Base-by-base conservation (phyloP, 2,888 invertebrate species). In the Crossocerus cetratus region DNA sequence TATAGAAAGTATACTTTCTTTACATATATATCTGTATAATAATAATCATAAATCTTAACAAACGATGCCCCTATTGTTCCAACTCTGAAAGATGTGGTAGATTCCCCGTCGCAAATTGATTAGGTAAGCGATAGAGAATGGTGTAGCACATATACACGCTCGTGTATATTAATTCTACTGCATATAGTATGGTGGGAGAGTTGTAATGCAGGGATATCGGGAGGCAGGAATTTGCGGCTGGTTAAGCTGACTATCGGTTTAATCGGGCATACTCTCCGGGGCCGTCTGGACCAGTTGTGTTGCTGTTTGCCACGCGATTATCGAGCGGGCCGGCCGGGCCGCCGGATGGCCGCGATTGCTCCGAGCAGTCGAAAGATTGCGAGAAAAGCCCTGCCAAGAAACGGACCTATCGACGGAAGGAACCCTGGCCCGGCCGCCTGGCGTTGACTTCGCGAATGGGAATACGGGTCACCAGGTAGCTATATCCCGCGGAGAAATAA, bases 251-350 rank as follows among this genome's bases (percentile, higher is more conserved):
- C 23, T 68, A 78, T 78, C 74, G 76, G 64, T 60, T 74, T 77
- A 77, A 82, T 81, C 81, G 66, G 59, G 72, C 80, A 75, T 81
- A 77, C 80, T 16, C 80, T 16, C 69, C 62, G 45, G 66, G 57
- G 55, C 74, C 65, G 80, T 82, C 81, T 58, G 56, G 56, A 3
- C 21, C 81, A 81, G 70, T 62, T 57, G 22, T 32, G 49, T 18
- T 8, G 16, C 53, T 22, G 53, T 64, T 57, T 65, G 58, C 63
- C 65, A 58, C 64, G 59, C 55, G 57, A 56, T 57, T 69, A 66
- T 74, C 78, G 68, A 62, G 49, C 70, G 57, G 54, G 16, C 20
- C 8, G 54, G 18, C 49, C 21, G 60, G 42, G 42, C 23, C 49
- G 32, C 54, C 55, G 65, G 54, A 58, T 57, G 60, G 43, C 32